These are phyloP conservation scores for pig (Sus scrofa) DNA, from an alignment of 2,113 vertebrate genomes.

Conservation along the genomic window DNA sequence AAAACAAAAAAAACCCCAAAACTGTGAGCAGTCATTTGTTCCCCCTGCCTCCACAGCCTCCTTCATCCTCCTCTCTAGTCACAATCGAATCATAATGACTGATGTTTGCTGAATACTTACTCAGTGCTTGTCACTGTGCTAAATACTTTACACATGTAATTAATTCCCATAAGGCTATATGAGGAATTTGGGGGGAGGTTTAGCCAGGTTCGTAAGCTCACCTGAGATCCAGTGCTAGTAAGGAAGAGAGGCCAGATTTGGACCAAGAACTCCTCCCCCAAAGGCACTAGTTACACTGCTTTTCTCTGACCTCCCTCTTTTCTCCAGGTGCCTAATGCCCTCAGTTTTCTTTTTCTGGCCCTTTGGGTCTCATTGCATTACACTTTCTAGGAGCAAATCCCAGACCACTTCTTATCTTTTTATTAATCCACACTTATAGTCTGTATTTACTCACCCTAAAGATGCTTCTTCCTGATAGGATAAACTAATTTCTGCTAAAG, in stretches of 20 bases:
- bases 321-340: not conserved
- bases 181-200: not conserved
- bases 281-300: not conserved
- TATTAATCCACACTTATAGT: not conserved
- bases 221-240: not conserved
- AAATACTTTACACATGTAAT: not conserved
- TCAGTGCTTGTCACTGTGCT: not conserved
- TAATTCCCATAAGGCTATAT: too few relatives aligned
- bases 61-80: not conserved
- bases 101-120: not conserved
- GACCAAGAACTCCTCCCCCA: not conserved
- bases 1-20: too few relatives aligned
- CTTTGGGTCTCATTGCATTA: not conserved
- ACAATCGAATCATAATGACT: not conserved
- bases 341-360: not conserved
- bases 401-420: not conserved
- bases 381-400: not conserved
- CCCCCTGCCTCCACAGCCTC: not conserved
- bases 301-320: not conserved
- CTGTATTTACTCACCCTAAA: not conserved
- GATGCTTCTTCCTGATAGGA: not conserved
- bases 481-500: conserved; percentile 45
- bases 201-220: not conserved
- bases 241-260: not conserved
- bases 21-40: not conserved